phyloP scores from a whole-genome alignment of 2,113 vertebrate species.

The Gnathonemus echidnorhynchus region DNA sequence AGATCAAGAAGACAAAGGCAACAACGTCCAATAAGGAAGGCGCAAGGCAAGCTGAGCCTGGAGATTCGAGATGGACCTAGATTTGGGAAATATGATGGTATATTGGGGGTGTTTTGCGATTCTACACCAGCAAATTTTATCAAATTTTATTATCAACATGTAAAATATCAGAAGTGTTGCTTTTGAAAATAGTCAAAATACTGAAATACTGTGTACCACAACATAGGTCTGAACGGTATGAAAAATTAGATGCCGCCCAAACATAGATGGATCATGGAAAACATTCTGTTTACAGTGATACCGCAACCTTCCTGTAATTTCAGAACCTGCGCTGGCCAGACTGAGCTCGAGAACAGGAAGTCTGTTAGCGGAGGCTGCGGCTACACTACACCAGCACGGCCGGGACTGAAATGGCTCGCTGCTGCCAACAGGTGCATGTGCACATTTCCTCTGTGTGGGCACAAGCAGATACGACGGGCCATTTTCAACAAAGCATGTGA shows the following conservation, averaged over 20 bases:
- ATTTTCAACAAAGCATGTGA: slow-evolving; percentile 20
- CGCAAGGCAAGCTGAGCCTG: background rate
- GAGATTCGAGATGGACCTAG: background rate
- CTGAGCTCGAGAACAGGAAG: background rate
- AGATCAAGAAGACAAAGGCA: background rate
- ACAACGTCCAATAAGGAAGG: background rate
- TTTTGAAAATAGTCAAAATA: background rate
- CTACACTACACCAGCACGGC: slow-evolving; percentile 17
- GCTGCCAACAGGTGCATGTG: background rate
- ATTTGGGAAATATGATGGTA: background rate
- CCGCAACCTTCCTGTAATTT: background rate
- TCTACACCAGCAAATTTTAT: background rate
- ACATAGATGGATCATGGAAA: background rate
- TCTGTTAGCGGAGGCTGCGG: background rate
- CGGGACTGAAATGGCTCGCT: background rate
- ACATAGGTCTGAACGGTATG: background rate
- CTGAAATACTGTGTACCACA: background rate
- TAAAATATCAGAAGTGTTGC: background rate
- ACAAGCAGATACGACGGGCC: slow-evolving; percentile 20
- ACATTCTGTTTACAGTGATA: background rate
- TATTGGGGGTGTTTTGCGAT: background rate
- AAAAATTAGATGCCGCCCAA: background rate
- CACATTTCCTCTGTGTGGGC: slow-evolving; percentile 3
- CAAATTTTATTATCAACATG: background rate
- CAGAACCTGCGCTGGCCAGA: background rate